A percentile compares a stretch with the other conserved stretches of the same genome.
These are phyloP conservation scores for Sarotherodon lohbergeri DNA, from an alignment of 2,113 vertebrate genomes.

Conservation along the genomic window DNA sequence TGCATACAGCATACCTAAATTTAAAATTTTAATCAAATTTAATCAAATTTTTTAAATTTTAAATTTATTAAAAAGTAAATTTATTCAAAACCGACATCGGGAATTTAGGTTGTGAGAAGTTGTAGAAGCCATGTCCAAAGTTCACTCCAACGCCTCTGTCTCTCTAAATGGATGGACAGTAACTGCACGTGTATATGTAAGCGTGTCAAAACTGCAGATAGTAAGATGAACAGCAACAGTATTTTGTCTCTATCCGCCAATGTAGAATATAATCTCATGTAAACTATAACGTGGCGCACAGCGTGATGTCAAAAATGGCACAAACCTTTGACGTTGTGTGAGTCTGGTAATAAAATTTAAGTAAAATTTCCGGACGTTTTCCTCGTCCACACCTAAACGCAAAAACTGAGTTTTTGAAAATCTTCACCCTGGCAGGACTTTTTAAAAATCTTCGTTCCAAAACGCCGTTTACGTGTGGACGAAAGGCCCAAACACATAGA, in stretches of 20 bases:
- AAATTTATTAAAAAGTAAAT: too few species aligned
- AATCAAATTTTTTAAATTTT: too few species aligned
- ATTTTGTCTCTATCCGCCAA: not conserved
- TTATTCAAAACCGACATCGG: too few species aligned
- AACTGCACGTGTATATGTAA: not conserved
- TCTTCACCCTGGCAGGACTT: too few species aligned
- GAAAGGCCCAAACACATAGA: not conserved
- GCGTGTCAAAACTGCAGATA: not conserved
- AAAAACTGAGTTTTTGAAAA: not conserved
- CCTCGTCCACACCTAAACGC: not conserved
- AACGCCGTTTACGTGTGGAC: rapidly evolving
- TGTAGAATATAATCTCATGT: not conserved
- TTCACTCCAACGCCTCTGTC: too few species aligned
- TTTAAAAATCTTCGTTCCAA: rapidly evolving
- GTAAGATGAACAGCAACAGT: rapidly evolving
- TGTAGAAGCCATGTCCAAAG: too few species aligned
- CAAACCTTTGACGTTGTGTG: not conserved
- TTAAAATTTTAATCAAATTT: too few species aligned
- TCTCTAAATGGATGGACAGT: too few species aligned
- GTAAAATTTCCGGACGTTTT: rapidly evolving
- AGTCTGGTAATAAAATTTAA: not conserved
- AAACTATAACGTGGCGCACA: not conserved
- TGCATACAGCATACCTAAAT: too few species aligned
- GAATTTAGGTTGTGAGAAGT: too few species aligned
- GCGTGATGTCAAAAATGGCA: rapidly evolving